Base-by-base conservation (phyloP, 92 coral and sea anemone species). In the Umimayanthus chanpuru region DNA sequence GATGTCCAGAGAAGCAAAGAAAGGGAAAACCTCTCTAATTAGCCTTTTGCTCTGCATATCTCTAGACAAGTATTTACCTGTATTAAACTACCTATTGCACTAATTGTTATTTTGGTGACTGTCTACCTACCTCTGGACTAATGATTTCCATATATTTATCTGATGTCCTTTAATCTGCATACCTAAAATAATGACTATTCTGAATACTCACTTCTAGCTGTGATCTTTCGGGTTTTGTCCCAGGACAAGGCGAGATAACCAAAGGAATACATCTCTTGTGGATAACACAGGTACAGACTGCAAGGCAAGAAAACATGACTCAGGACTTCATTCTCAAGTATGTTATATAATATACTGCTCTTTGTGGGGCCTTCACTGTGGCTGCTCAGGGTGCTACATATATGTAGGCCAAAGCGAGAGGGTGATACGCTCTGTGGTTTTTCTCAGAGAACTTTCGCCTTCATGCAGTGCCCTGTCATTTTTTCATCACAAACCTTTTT, bases 271-370 rank as follows among this genome's bases (percentile, higher is more conserved):
- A 97, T 85, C 99, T 86, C 87, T 97, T 97, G 96, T 97, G 99
- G 78, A 97, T 98, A 11, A 97, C 99, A 85, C 96, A 93, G 36
- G 99, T 97, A 81, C 99, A 97, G 4, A 97, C 99, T 96, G 49
- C 6, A 30, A 39, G 16, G 58, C 23, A 68, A 78, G 32, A 12
- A 29, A 85, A 43, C 9, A 20, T 47, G 50, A 47, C 49, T 16
- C 30, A 12, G 25, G 73, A 10, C 44, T 5, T 82, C n/a, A 75
- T 0, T 75, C 11, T 20, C 44, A 9, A 39, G 41, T 20, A 21
- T 10, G 50, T 20, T 40, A 11, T 4, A 11, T 73, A 29, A 30
- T n/a, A n/a, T n/a, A n/a, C n/a, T n/a, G n/a, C n/a, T 71, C 18
- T 23, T 40, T 28, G 20, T 26, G n/a, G 16, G 18, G 9, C 76